A percentile compares a stretch with the other conserved stretches of the same genome.
Evolutionary conservation across 2,113 vertebrate species (phyloP).

Genomic region (Telmatochromis sp.): DNA sequence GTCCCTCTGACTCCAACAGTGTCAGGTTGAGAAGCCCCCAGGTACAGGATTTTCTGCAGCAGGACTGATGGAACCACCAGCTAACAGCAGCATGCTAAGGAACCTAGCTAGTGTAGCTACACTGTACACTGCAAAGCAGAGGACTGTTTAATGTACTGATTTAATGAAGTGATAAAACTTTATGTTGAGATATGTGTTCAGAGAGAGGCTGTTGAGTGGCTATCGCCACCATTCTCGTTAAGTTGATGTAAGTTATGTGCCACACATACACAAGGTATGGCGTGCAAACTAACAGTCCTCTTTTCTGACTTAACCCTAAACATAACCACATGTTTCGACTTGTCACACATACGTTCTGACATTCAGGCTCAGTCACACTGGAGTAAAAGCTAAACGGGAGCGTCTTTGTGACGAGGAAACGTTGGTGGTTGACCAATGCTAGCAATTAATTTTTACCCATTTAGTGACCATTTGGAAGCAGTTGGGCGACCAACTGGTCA

Average conservation of each 20-base stretch:
- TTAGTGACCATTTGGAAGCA: background rate
- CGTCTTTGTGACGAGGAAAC: accelerated
- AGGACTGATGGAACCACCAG: background rate
- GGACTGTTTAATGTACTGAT: background rate
- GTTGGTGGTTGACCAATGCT: background rate
- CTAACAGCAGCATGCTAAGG: background rate
- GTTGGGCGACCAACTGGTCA: background rate
- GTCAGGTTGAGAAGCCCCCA: background rate
- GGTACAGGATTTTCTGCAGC: background rate
- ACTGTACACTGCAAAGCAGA: background rate
- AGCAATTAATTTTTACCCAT: background rate
- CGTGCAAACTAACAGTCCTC: background rate
- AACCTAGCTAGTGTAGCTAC: background rate
- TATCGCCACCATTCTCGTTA: background rate
- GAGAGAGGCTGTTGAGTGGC: background rate
- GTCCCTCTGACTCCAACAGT: background rate
- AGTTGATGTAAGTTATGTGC: background rate
- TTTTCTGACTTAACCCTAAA: background rate
- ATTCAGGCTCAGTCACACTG: background rate
- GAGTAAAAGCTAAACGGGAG: background rate
- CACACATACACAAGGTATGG: background rate
- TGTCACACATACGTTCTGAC: accelerated
- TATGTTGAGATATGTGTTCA: background rate
- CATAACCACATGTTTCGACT: background rate
- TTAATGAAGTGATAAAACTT: background rate